Percentiles rank a stretch among this genome's conserved stretches.
These are phyloP conservation scores for Dichetophora obliterata DNA, from an alignment of 2,888 invertebrate species.

Conservation along the genomic window DNA sequence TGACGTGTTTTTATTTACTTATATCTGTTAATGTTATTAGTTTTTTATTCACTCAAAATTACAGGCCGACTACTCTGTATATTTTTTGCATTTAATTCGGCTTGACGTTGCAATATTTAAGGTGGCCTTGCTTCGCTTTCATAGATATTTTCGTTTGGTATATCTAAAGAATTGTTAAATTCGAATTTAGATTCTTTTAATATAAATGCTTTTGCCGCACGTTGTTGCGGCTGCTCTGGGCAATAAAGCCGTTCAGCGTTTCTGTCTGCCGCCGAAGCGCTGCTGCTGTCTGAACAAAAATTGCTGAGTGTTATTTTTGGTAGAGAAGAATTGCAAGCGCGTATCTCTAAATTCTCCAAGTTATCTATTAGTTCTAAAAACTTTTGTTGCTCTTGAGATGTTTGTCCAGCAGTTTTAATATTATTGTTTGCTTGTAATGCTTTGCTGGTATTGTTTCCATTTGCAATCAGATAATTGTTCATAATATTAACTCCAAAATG, in stretches of 20 bases:
- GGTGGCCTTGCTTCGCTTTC: slow-evolving; percentile 65
- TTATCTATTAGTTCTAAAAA: slow-evolving; percentile 63
- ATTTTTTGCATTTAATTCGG: not conserved
- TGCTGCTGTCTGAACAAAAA: slow-evolving; percentile 53
- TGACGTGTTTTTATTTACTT: not conserved
- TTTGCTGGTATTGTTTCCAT: slow-evolving; percentile 41
- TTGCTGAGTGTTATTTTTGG: slow-evolving; percentile 67
- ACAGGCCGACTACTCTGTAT: slow-evolving; percentile 18
- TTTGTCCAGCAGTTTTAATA: slow-evolving; percentile 41
- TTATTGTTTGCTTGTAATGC: slow-evolving; percentile 37
- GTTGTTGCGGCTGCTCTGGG: slow-evolving; percentile 23
- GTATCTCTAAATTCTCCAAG: slow-evolving; percentile 57
- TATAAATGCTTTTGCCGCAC: slow-evolving; percentile 21
- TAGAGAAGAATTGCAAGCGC: slow-evolving; percentile 52
- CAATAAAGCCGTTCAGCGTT: not conserved
- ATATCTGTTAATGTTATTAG: not conserved
- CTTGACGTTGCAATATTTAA: slow-evolving; percentile 47
- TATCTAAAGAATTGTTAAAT: slow-evolving; percentile 43
- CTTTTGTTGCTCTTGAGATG: slow-evolving; percentile 42
- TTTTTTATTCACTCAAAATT: not conserved
- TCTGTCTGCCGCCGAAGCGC: not conserved
- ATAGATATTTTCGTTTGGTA: slow-evolving; percentile 49
- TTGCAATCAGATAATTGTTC: slow-evolving; percentile 53
- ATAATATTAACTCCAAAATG: slow-evolving; percentile 50
- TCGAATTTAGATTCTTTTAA: slow-evolving; percentile 21